Evolutionary conservation across 2,797 vertebrate genomes (phyloP).

Genomic region (Holocentrus rufus): DNA sequence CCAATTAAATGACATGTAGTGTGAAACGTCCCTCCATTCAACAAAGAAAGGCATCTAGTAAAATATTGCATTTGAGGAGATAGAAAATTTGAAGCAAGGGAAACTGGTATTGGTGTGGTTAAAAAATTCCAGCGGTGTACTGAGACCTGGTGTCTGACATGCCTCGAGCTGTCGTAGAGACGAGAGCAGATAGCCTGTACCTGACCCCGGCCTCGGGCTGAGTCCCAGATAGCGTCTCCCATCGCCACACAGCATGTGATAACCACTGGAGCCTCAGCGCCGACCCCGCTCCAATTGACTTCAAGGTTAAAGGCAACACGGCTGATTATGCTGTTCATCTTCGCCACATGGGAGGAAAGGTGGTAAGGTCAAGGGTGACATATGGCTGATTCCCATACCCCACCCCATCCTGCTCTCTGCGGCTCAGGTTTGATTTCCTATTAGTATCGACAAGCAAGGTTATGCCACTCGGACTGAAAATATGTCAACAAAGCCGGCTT

Average conservation of each 20-base stretch:
- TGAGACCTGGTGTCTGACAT: background rate
- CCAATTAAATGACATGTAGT: no score
- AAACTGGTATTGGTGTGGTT: no score
- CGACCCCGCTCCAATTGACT: conserved; percentile 48
- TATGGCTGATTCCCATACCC: conserved; percentile 48
- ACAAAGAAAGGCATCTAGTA: no score
- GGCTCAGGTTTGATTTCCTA: conserved; percentile 61
- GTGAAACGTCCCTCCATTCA: no score
- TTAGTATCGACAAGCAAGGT: conserved; percentile 52
- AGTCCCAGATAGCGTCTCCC: background rate
- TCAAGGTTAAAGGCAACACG: conserved; percentile 77
- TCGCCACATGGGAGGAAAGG: conserved; percentile 50
- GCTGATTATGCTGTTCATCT: conserved; percentile 72
- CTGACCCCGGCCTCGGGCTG: conserved; percentile 17
- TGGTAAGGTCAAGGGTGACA: conserved; percentile 78
- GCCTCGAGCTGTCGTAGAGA: no score
- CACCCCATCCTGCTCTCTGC: background rate
- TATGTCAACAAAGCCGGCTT: conserved; percentile 12
- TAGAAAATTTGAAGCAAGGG: no score
- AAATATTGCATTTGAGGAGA: no score
- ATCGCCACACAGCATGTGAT: conserved; percentile 25
- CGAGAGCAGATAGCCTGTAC: conserved; percentile 19
- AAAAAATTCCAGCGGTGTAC: no score
- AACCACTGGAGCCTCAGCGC: conserved; percentile 24
- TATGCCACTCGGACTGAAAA: conserved; percentile 23